Evolutionary conservation across 2,888 invertebrate species (phyloP).

Genomic region (Drosophila koepferae): DNA sequence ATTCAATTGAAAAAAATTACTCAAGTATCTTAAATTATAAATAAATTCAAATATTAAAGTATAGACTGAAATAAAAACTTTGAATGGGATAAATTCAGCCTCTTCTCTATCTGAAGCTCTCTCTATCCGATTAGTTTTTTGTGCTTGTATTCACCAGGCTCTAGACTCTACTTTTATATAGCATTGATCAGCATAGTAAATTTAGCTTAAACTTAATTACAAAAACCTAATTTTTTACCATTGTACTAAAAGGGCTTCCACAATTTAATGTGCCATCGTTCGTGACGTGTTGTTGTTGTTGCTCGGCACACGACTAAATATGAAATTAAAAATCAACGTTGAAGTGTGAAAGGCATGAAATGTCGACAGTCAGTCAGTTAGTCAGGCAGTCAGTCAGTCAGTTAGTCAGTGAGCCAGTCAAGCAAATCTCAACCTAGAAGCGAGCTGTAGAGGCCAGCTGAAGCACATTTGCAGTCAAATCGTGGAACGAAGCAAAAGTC

Average conservation of each 20-base stretch:
- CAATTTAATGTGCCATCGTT: conserved; percentile 44
- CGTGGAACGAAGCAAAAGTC: conserved; percentile 65
- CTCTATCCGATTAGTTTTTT: neutral
- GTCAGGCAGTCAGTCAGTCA: neutral
- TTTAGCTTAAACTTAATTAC: neutral
- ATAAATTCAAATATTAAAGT: neutral
- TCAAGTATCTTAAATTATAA: neutral
- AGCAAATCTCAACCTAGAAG: conserved; percentile 32
- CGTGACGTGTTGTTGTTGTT: conserved; percentile 39
- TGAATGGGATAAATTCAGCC: neutral
- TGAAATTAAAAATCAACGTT: conserved; percentile 80
- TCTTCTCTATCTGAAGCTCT: neutral
- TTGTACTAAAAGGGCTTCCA: neutral
- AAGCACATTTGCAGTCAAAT: conserved; percentile 63
- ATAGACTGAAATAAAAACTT: neutral
- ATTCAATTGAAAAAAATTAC: neutral
- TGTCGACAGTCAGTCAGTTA: conserved; percentile 50
- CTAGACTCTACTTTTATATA: neutral
- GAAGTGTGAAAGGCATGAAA: conserved; percentile 76
- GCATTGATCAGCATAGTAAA: neutral
- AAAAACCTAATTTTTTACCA: neutral
- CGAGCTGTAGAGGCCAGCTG: conserved; percentile 31
- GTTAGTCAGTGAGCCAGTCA: conserved; percentile 36
- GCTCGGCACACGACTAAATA: conserved; percentile 65
- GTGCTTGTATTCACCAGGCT: neutral